A percentile compares a stretch with the other conserved stretches of the same genome.
Conservation (phyloP, 2,113 vertebrate genomes). For the Ciconia boyciana region DNA sequence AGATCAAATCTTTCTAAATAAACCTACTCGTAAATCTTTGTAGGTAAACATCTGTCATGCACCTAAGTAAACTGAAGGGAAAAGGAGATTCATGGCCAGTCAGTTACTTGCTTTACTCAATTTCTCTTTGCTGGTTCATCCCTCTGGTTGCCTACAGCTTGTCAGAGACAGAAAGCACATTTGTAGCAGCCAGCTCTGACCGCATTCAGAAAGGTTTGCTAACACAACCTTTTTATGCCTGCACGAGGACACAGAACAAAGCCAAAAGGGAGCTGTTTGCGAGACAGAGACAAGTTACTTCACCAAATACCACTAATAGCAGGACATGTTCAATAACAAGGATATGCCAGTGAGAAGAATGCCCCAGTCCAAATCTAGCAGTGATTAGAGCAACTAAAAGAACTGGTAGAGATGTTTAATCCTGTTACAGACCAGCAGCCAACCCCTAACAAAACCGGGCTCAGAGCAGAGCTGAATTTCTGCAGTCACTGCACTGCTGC, state of each 20-base stretch:
- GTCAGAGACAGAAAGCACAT: neutral
- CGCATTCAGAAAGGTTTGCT: neutral
- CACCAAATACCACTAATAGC: neutral
- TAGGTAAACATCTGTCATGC: neutral
- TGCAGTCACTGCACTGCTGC: neutral
- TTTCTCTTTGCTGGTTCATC: neutral
- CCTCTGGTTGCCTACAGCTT: neutral
- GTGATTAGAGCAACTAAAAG: neutral
- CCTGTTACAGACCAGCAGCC: neutral
- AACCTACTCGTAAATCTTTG: conserved; percentile 30
- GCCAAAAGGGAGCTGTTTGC: neutral
- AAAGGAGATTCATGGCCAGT: neutral
- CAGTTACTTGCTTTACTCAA: neutral
- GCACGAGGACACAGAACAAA: neutral
- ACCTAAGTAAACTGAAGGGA: neutral
- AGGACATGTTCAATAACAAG: neutral
- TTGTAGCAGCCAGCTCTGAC: neutral
- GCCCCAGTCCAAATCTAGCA: neutral
- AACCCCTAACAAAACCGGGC: neutral
- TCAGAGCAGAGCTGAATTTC: neutral
- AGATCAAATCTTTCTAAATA: conserved; percentile 38
- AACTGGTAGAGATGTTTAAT: neutral
- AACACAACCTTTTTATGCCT: neutral
- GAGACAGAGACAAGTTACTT: neutral
- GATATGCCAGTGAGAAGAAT: neutral